Evolutionary conservation across 1,140 invertebrate species (phyloP).

Genomic region (Thaumatotibia leucotreta): DNA sequence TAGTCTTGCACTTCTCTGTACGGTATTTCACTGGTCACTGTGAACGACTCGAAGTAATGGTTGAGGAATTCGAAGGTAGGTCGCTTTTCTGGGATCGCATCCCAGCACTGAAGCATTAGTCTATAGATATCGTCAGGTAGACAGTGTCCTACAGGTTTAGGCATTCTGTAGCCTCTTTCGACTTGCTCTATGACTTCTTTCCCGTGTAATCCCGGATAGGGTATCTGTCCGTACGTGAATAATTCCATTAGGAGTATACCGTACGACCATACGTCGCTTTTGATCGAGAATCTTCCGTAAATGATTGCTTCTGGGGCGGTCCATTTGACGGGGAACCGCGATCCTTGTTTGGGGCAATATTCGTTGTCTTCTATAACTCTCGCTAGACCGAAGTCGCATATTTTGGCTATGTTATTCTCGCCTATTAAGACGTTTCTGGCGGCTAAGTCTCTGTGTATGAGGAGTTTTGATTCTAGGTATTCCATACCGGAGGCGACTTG

Average conservation of each 20-base stretch:
- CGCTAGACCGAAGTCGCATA: slow-evolving; percentile 97
- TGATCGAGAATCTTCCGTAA: slow-evolving; percentile 96
- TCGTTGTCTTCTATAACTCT: slow-evolving; percentile 98
- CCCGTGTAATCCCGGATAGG: slow-evolving; percentile 97
- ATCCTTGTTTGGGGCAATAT: slow-evolving; percentile 96
- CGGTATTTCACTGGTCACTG: slow-evolving; percentile 94
- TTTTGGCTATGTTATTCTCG: slow-evolving; percentile 96
- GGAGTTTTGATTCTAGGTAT: slow-evolving; percentile 92
- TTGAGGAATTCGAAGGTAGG: slow-evolving; percentile 99
- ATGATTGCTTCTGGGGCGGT: slow-evolving; percentile 97
- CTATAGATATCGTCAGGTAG: slow-evolving; percentile 95
- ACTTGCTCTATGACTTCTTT: slow-evolving; percentile 98
- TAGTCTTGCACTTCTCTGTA: slow-evolving; percentile 92
- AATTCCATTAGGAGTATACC: slow-evolving; percentile 98
- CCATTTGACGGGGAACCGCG: slow-evolving; percentile 97
- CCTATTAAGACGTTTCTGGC: slow-evolving; percentile 96
- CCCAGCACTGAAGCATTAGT: slow-evolving; percentile 96
- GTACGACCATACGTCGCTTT: slow-evolving; percentile 99
- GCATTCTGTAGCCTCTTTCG: slow-evolving; percentile 96
- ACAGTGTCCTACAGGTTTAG: slow-evolving; percentile 88
- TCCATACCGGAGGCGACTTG: slow-evolving; percentile 98
- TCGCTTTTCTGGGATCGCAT: slow-evolving; percentile 92
- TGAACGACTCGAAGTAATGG: slow-evolving; percentile 98
- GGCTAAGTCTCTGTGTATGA: slow-evolving; percentile 92
- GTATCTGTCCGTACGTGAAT: slow-evolving; percentile 97